Base-by-base conservation (phyloP, 2,888 invertebrate species). In the Scaptomyza flava region DNA sequence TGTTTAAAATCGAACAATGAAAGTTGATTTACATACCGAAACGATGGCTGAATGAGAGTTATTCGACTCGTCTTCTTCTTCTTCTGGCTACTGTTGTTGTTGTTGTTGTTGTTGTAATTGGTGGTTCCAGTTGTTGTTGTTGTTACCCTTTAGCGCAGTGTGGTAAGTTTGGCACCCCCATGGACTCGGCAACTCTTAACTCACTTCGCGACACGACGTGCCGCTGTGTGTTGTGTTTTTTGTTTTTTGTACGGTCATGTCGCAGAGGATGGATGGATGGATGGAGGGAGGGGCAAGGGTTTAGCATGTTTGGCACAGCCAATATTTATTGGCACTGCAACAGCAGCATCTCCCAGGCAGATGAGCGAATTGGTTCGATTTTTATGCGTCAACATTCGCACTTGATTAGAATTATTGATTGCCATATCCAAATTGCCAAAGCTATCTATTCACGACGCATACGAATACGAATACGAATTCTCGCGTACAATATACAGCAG, bases 1-100 rank as follows among this genome's bases (percentile, higher is more conserved):
- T 77, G 67, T 74, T 81, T 74, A 79, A 77, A 41, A 68, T 81
- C 80, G 89, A 91, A 91, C 88, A 91, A 91, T 91, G 89, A 89
- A 89, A 89, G 90, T 91, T 91, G 91, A 91, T 91, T 91, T 91
- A 91, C 91, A 91, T 91, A 91, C 92, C 92, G 90, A 90, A 91
- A 91, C 89, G 90, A 84, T 87, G 67, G 34, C 80, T 48, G 54
- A 43, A 34, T 52, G 65, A 27, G 27, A 27, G 27, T 27, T 27
- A 27, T 27, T 27, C 27, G 27, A 27, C 23, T 23, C 23, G 3
- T 27, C 27, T 27, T 27, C 27, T 27, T 27, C 84, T 82, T 42
- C 43, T 6, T 14, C 52, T 41, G 46, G 12, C 23, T 12, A 27
- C 48, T 51, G 8, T 2, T 3, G 62, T 23, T 31, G 11, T 45